Conservation (phyloP, 2,797 vertebrate species). For the Myripristis jacobus region DNA sequence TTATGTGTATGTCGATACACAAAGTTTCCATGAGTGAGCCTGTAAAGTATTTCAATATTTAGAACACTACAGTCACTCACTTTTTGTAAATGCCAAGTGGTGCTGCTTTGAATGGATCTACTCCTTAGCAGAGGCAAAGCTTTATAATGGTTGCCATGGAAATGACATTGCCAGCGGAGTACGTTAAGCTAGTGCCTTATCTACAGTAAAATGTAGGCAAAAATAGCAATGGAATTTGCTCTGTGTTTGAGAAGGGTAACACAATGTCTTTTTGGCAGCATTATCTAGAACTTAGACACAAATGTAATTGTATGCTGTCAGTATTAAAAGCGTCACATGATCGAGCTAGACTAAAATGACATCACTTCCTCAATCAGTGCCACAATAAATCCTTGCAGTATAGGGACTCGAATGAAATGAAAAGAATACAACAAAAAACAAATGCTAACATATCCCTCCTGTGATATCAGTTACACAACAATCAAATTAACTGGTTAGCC, state of each 20-base stretch:
- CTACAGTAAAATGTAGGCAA: conserved; percentile 21
- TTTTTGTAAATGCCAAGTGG: conserved; percentile 24
- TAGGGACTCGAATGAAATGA: conserved; percentile 13
- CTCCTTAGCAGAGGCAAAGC: conserved; percentile 19
- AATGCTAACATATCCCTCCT: conserved; percentile 15
- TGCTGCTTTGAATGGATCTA: conserved; percentile 14
- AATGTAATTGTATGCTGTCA: background rate
- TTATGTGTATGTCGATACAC: conserved; percentile 47
- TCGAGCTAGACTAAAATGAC: background rate
- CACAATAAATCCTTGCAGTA: conserved; percentile 18
- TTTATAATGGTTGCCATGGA: conserved; percentile 60
- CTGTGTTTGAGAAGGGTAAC: background rate
- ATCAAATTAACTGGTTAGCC: conserved; percentile 40
- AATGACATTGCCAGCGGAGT: conserved; percentile 55
- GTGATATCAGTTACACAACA: conserved; percentile 45
- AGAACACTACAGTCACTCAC: conserved; percentile 26
- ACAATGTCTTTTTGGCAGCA: background rate
- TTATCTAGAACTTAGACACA: background rate
- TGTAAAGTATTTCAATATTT: conserved; percentile 43
- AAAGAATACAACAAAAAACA: conserved; percentile 28
- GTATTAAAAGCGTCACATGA: background rate
- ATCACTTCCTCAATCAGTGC: background rate
- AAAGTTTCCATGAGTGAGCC: conserved; percentile 58
- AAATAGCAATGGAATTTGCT: conserved; percentile 12
- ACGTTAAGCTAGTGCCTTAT: conserved; percentile 43